These are phyloP conservation scores for Enteromius unitaeniatus DNA, from an alignment of 2,797 vertebrate genomes.

Conservation along the genomic window DNA sequence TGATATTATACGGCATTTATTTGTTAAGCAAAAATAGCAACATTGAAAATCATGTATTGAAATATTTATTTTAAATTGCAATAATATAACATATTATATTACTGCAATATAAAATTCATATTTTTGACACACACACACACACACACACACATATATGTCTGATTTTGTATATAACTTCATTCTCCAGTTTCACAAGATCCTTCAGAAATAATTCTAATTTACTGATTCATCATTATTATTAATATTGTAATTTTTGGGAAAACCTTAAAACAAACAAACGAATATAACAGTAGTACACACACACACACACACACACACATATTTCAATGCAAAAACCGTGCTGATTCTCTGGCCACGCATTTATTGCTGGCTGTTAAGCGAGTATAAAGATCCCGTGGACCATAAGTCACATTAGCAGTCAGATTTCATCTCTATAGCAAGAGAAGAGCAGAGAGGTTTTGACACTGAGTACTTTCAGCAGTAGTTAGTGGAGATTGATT, in stretches of 20 bases:
- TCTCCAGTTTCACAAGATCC: neutral
- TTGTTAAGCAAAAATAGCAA: neutral
- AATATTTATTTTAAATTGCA: no score
- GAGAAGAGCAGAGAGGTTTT: conserved; percentile 60
- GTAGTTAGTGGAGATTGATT: conserved; percentile 65
- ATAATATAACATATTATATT: neutral
- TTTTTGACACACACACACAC: neutral
- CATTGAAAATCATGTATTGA: neutral
- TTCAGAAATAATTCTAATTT: neutral
- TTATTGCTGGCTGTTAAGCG: neutral
- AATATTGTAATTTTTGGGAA: neutral
- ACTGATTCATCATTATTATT: neutral
- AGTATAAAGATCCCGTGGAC: conserved; percentile 27
- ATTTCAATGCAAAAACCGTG: neutral
- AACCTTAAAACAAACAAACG: neutral
- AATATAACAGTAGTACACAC: no score
- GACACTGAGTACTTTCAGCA: conserved; percentile 63
- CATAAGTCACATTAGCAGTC: conserved; percentile 56
- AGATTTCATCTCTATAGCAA: conserved; percentile 63
- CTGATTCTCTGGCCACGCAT: neutral
- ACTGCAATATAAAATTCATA: neutral
- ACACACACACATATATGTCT: no score
- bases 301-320: no score
- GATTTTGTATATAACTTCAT: neutral
- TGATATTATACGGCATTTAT: neutral